Evolutionary conservation across 2,113 vertebrate genomes (phyloP).

Genomic region (Notarius quadriscutis): DNA sequence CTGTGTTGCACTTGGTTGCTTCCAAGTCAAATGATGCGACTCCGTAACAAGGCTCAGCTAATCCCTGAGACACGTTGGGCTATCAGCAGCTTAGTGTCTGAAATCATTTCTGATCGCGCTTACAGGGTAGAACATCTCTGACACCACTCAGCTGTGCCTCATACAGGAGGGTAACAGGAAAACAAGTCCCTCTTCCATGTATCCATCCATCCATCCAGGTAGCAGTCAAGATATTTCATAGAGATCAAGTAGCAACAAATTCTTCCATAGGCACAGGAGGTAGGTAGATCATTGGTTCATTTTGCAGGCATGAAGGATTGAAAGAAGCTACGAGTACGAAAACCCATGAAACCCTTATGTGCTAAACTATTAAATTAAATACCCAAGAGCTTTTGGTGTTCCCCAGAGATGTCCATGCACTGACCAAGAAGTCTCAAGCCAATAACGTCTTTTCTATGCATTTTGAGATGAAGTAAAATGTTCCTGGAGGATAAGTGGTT

Average conservation of each 20-base stretch:
- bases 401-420: background rate
- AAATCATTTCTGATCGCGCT: constrained; percentile 11
- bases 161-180: constrained; percentile 10
- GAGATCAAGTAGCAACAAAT: constrained; percentile 38
- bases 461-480: background rate
- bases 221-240: constrained; percentile 7
- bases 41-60: constrained; percentile 15
- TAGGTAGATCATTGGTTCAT: constrained; percentile 36
- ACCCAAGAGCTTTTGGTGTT: background rate
- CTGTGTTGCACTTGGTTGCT: constrained; percentile 27
- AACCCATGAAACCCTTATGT: background rate
- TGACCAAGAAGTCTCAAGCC: background rate
- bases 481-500: background rate
- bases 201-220: background rate
- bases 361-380: background rate
- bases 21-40: constrained; percentile 26
- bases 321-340: constrained; percentile 16
- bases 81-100: constrained; percentile 13
- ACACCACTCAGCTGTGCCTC: background rate
- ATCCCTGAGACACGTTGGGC: constrained; percentile 46
- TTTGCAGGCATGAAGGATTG: constrained; percentile 1
- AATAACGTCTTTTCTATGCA: background rate
- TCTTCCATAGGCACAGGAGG: constrained; percentile 52
- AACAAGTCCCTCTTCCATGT: background rate
- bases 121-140: constrained; percentile 2